Evolutionary conservation across 2,797 vertebrate genomes (phyloP).

Genomic region (Sarcoramphus papa): DNA sequence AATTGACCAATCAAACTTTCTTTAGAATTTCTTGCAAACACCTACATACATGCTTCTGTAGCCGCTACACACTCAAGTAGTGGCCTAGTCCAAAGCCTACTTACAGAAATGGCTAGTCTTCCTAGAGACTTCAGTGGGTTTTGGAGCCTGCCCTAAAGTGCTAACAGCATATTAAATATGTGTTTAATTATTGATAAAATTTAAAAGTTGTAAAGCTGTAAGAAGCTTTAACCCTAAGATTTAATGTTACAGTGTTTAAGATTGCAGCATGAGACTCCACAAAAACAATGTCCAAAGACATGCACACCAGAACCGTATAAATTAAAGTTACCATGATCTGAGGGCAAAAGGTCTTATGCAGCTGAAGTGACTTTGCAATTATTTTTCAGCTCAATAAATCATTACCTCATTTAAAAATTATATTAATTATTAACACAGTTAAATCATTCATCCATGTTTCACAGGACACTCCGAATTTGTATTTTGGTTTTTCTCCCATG

Average conservation of each 20-base stretch:
- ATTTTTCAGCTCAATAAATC: constrained; percentile 7
- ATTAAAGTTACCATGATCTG: background rate
- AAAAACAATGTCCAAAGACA: background rate
- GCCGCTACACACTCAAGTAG: no score
- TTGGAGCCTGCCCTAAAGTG: background rate
- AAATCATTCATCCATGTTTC: background rate
- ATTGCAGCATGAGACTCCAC: background rate
- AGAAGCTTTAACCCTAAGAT: background rate
- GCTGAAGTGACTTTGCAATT: background rate
- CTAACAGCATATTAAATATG: background rate
- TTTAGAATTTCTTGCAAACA: background rate
- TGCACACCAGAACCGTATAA: background rate
- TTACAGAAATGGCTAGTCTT: background rate
- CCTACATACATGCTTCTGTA: rapidly evolving
- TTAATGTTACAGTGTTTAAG: background rate
- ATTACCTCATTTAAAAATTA: background rate
- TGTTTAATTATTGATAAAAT: background rate
- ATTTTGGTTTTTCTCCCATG: background rate
- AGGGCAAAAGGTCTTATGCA: background rate
- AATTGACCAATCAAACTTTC: background rate
- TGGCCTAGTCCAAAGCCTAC: background rate
- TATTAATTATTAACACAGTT: background rate
- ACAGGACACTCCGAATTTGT: background rate
- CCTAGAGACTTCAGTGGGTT: background rate
- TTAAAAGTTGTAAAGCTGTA: background rate